Evolutionary conservation across 2,888 invertebrate genomes (phyloP).

Genomic region (Sceliomorpha sp.): DNA sequence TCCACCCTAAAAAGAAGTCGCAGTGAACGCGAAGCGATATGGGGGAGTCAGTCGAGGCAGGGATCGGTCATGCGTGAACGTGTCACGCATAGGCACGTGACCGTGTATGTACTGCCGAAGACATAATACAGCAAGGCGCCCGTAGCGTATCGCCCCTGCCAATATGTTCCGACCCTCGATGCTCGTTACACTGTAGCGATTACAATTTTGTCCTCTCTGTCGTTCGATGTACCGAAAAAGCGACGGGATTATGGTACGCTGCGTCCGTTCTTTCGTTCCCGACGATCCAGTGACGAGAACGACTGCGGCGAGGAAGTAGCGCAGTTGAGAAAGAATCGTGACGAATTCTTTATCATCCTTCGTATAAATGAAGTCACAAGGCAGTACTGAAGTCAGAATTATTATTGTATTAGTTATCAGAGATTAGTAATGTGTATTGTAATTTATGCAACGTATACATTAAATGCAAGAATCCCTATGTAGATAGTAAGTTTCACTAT

Average conservation of each 20-base stretch:
- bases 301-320: too few relatives aligned
- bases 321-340: too few relatives aligned
- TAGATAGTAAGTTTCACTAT: too few relatives aligned
- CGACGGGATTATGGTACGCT: slow-evolving; percentile 35
- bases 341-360: too few relatives aligned
- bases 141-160: slow-evolving; percentile 67
- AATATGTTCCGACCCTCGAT: slow-evolving; percentile 64
- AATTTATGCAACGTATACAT: too few relatives aligned
- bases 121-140: slow-evolving; percentile 71
- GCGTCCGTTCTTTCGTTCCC: slow-evolving; percentile 23
- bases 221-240: slow-evolving; percentile 52
- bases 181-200: slow-evolving; percentile 57
- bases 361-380: too few relatives aligned
- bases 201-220: slow-evolving; percentile 50
- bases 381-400: too few relatives aligned
- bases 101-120: slow-evolving; percentile 78
- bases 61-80: slow-evolving; percentile 74
- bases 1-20: slow-evolving; percentile 66
- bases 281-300: too few relatives aligned
- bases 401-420: too few relatives aligned
- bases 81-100: slow-evolving; percentile 79
- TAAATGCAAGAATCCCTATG: too few relatives aligned
- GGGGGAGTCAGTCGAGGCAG: slow-evolving; percentile 53
- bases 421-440: too few relatives aligned
- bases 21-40: slow-evolving; percentile 61